Conservation (phyloP, 2,797 vertebrate species). For the Vespertilio murinus region DNA sequence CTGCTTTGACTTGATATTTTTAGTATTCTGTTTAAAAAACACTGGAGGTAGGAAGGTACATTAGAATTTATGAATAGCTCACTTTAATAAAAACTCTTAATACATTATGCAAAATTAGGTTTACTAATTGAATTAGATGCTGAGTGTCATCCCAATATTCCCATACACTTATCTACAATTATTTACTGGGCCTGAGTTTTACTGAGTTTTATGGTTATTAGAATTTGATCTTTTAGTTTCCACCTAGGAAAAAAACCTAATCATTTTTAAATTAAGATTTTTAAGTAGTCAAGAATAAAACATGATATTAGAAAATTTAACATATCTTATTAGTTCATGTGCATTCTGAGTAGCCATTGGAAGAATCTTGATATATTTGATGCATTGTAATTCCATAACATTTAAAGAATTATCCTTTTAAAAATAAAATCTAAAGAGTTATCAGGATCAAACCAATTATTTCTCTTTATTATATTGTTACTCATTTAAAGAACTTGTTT, state of each 20-base stretch:
- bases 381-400: background rate
- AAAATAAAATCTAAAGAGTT: constrained; percentile 10
- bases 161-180: background rate
- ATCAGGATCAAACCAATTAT: constrained; percentile 16
- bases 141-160: background rate
- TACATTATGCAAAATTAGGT: constrained; percentile 46
- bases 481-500: background rate
- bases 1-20: constrained; percentile 55
- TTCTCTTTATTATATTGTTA: background rate
- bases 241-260: constrained; percentile 6
- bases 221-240: constrained; percentile 26
- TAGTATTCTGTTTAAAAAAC: constrained; percentile 45
- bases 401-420: constrained; percentile 27
- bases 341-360: background rate
- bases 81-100: constrained; percentile 56
- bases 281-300: constrained; percentile 31
- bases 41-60: background rate
- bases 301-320: background rate
- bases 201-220: constrained; percentile 45
- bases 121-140: constrained; percentile 57
- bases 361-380: background rate
- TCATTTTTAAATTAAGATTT: constrained; percentile 22
- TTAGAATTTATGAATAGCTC: constrained; percentile 35
- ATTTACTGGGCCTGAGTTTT: background rate
- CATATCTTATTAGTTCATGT: background rate